Evolutionary conservation across 2,113 vertebrate genomes (phyloP).

Genomic region (Rhea americana): DNA sequence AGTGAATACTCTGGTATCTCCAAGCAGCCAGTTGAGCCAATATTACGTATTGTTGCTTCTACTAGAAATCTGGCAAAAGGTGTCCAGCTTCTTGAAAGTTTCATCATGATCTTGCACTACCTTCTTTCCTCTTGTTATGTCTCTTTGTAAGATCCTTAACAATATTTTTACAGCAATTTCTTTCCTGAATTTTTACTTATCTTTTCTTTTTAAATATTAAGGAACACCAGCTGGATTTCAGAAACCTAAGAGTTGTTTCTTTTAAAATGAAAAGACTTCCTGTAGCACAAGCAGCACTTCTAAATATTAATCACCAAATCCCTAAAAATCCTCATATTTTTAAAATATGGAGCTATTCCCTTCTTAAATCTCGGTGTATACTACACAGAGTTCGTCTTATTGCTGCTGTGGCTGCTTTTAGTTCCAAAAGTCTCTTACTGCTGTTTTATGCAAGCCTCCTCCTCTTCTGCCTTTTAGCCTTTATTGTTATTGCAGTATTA

Average conservation of each 20-base stretch:
- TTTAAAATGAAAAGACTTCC: background rate
- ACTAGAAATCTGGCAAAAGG: background rate
- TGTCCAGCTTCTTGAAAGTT: background rate
- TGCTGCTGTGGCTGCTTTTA: background rate
- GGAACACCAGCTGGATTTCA: background rate
- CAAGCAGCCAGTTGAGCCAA: rapidly evolving
- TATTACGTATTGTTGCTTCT: background rate
- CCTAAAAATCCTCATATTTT: background rate
- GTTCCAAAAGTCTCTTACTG: background rate
- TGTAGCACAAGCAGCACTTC: background rate
- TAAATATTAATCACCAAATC: background rate
- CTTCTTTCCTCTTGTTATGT: background rate
- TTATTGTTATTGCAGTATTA: slow-evolving; percentile 9
- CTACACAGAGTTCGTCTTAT: background rate
- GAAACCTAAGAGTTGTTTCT: background rate
- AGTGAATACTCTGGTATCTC: background rate
- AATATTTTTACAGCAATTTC: background rate
- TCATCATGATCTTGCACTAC: background rate
- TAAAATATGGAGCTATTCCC: background rate
- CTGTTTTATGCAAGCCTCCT: slow-evolving; percentile 19
- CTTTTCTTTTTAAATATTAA: background rate
- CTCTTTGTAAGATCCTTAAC: background rate
- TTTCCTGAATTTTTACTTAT: background rate
- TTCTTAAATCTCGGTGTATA: background rate
- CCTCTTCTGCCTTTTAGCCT: background rate